Evolutionary conservation across 2,797 vertebrate species (phyloP).

Genomic region (Eupleurogrammus muticus): DNA sequence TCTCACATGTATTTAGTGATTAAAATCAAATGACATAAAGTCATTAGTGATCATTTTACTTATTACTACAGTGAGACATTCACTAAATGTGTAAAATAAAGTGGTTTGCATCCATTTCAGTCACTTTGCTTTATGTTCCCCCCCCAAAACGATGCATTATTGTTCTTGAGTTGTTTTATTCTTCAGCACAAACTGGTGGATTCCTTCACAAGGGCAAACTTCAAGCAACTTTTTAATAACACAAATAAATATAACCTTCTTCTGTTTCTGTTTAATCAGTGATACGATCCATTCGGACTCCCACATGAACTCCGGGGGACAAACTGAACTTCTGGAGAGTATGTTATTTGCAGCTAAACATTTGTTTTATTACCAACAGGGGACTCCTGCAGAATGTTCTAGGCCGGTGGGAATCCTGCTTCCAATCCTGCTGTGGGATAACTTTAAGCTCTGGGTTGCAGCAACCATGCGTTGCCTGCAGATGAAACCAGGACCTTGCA

Average conservation of each 20-base stretch:
- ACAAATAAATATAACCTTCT: background rate
- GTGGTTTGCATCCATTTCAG: background rate
- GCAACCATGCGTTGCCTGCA: too few species aligned
- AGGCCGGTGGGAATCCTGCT: constrained; percentile 7
- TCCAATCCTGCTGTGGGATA: too few species aligned
- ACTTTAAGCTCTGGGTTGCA: too few species aligned
- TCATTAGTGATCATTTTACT: too few species aligned
- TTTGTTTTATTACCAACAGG: constrained; percentile 3
- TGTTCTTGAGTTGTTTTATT: too few species aligned
- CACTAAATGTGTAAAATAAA: background rate
- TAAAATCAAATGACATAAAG: background rate
- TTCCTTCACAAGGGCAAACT: background rate
- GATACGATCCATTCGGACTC: constrained; percentile 8
- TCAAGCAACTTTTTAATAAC: background rate
- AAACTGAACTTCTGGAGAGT: background rate
- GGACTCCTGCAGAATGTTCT: constrained; percentile 6
- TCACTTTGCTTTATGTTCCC: background rate
- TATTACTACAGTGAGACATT: background rate
- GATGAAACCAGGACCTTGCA: too few species aligned
- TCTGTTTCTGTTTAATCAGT: background rate
- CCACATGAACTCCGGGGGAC: background rate
- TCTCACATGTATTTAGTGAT: too few species aligned
- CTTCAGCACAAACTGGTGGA: background rate
- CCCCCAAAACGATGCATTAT: background rate
- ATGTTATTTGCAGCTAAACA: constrained; percentile 1